Conservation (phyloP, 1,140 invertebrate species). For the Lepidurus packardi region DNA sequence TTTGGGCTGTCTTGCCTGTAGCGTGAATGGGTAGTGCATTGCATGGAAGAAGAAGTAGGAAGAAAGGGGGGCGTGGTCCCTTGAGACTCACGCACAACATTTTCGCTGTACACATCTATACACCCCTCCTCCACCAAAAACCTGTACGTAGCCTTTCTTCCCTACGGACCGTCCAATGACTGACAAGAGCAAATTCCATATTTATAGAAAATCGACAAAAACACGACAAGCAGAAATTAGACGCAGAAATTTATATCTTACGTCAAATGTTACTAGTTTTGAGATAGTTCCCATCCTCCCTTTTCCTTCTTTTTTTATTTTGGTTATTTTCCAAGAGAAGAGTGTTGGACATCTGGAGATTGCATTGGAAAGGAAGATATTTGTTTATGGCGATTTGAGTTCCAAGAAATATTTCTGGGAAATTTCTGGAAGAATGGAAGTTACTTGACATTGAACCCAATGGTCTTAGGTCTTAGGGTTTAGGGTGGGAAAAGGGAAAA, state of each 20-base stretch:
- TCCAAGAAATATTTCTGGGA: too few relatives aligned
- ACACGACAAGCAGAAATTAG: conserved; percentile 17
- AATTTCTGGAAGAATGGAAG: too few relatives aligned
- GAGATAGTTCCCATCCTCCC: too few relatives aligned
- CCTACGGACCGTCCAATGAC: conserved; percentile 15
- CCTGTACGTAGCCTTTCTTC: not conserved
- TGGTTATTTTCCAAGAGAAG: too few relatives aligned
- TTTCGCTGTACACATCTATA: not conserved
- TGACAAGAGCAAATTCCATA: conserved; percentile 12
- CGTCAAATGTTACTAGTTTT: not conserved
- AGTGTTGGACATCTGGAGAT: too few relatives aligned
- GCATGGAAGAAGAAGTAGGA: not conserved
- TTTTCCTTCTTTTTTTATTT: too few relatives aligned
- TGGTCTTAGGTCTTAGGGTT: too few relatives aligned
- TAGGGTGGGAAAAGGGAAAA: too few relatives aligned
- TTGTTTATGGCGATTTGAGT: too few relatives aligned
- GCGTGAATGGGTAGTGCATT: not conserved
- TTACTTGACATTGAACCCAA: too few relatives aligned
- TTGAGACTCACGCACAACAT: conserved; percentile 3
- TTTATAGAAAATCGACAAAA: conserved; percentile 4
- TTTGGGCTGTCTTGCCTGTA: not conserved
- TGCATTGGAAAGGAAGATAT: too few relatives aligned
- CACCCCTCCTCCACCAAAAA: not conserved
- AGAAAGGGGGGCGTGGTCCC: not conserved
- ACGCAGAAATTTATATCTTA: not conserved